A percentile compares a stretch with the other conserved stretches of the same genome.
Evolutionary conservation across 2,113 vertebrate genomes (phyloP).

Genomic region (Centropus bengalensis): DNA sequence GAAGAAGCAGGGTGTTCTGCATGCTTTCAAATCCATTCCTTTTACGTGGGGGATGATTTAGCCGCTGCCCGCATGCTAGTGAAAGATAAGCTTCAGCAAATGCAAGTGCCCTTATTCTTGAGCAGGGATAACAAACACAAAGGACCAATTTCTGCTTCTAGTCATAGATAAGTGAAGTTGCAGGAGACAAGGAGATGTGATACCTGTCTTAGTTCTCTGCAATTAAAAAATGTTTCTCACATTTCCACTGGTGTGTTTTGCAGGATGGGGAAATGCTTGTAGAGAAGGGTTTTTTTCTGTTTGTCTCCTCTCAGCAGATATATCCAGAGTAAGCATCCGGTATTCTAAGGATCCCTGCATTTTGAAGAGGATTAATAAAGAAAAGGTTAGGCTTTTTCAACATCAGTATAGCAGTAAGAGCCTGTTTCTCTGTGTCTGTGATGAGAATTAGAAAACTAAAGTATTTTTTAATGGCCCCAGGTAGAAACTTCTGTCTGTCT

Average conservation of each 20-base stretch:
- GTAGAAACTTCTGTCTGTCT: not conserved
- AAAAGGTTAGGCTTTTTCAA: not conserved
- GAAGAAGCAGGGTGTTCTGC: not conserved
- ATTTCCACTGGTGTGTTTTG: not conserved
- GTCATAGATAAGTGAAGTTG: not conserved
- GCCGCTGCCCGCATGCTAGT: not conserved
- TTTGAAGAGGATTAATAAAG: not conserved
- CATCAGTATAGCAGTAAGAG: not conserved
- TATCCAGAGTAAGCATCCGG: not conserved
- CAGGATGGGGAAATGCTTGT: not conserved
- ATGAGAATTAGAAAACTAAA: not conserved
- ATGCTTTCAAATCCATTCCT: not conserved
- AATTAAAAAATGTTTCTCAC: not conserved
- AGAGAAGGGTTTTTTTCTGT: not conserved
- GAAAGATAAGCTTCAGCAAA: conserved; percentile 30
- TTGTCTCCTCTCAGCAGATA: not conserved
- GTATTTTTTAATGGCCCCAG: not conserved
- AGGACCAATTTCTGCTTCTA: conserved; percentile 2
- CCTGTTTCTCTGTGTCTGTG: not conserved
- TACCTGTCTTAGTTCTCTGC: not conserved
- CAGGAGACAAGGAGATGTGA: not conserved
- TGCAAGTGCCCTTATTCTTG: conserved; percentile 17
- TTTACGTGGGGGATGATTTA: not conserved
- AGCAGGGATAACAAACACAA: not conserved
- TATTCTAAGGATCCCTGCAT: not conserved